Conservation (phyloP, 2,797 vertebrate genomes). For the Glossophaga mutica region DNA sequence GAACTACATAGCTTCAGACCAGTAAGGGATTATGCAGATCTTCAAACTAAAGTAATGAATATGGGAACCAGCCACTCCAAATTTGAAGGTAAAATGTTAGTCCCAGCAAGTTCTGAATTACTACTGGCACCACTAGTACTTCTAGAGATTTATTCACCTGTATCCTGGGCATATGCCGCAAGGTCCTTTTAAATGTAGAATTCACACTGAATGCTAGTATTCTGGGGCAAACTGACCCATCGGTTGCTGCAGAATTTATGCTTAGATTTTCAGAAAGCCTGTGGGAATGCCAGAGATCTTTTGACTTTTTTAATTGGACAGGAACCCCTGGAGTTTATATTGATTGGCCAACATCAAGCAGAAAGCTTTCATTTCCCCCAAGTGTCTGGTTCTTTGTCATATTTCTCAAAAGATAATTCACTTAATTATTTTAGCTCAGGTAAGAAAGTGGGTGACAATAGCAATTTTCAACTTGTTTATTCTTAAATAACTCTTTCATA, state of each 20-base stretch:
- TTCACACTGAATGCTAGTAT: neutral
- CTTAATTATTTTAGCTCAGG: conserved; percentile 57
- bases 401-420: conserved; percentile 61
- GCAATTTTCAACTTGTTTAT: conserved; percentile 33
- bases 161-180: neutral
- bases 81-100: neutral
- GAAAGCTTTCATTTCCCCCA: conserved; percentile 63
- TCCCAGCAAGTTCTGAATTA: neutral
- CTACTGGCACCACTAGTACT: neutral
- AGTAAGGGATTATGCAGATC: neutral
- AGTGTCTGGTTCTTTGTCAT: conserved; percentile 59
- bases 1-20: neutral
- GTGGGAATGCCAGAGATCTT: conserved; percentile 64
- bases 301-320: conserved; percentile 56
- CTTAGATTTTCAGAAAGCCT: conserved; percentile 58
- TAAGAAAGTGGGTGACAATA: conserved; percentile 52
- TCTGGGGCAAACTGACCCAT: conserved; percentile 24
- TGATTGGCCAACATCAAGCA: conserved; percentile 53
- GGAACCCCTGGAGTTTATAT: conserved; percentile 35
- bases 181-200: neutral
- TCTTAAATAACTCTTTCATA: conserved; percentile 54
- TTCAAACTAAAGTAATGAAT: conserved; percentile 13
- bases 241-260: conserved; percentile 33
- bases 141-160: neutral
- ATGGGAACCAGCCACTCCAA: neutral